Conservation (phyloP, 2,797 vertebrate species). For the Enteromius trimaculatus region DNA sequence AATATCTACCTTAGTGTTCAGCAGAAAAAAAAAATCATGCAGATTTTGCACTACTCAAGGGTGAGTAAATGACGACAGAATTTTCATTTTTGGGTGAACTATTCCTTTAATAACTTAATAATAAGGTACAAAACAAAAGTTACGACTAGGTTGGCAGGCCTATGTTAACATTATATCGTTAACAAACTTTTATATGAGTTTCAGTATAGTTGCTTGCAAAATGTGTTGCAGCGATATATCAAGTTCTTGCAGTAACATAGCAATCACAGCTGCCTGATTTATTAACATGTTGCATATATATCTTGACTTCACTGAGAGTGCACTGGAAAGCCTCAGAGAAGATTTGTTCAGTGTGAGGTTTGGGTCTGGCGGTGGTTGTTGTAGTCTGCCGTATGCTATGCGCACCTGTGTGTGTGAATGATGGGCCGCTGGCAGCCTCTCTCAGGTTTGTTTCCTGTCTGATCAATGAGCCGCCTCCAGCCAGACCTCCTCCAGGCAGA, state of each 20-base stretch:
- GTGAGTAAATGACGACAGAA: not conserved
- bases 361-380: not conserved
- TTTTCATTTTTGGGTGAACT: not conserved
- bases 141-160: not conserved
- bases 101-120: too few relatives aligned
- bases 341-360: slow-evolving; percentile 13
- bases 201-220: not conserved
- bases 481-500: slow-evolving; percentile 45
- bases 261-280: not conserved
- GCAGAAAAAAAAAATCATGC: too few relatives aligned
- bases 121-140: not conserved
- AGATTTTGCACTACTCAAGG: too few relatives aligned
- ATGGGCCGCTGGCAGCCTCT: slow-evolving; percentile 8
- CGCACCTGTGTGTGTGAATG: not conserved
- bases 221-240: not conserved
- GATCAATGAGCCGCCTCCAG: slow-evolving; percentile 52
- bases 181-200: not conserved
- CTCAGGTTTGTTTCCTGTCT: slow-evolving; percentile 50
- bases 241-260: not conserved
- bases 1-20: too few relatives aligned
- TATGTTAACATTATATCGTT: not conserved
- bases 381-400: not conserved
- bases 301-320: not conserved
- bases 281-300: not conserved
- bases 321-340: not conserved